Evolutionary conservation across 2,888 invertebrate genomes (phyloP), one percentile per base, ranked within the genome.

Genomic region (Drosophila helvetica): DNA sequence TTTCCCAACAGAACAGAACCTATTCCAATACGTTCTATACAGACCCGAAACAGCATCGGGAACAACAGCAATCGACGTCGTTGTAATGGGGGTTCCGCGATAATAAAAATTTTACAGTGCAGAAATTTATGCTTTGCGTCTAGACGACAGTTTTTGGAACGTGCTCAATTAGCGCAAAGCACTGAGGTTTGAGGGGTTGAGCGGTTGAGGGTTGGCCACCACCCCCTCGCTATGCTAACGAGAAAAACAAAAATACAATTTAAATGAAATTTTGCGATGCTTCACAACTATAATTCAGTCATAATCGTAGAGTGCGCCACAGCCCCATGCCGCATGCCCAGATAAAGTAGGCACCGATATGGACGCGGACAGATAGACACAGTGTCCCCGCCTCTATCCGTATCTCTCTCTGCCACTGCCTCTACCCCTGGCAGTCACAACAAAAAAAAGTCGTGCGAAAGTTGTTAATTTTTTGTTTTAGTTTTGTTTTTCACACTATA

Each of bases 71-170:
- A 76, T 63, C 62, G 56, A 33, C 54, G 56, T 56, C 52, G 48
- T 57, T 81, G 68, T 78, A 79, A 79, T 77, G 59, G 54, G 61
- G 78, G 67, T 86, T 83, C 81, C 86, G 83, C 79, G 48, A 73
- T 80, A 84, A 75, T 71, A 82, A 77, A 84, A 84, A 78, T 76
- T 74, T 65, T 77, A 79, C 66, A 80, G 68, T 87, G 77, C 80
- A 82, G 75, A 85, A 62, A 80, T 82, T 84, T 78, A 84, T 86
- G 81, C 78, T 80, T 84, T 46, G 77, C 69, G 85, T 85, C 85
- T 85, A 85, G 85, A 85, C 85, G 87, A 85, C 80, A 87, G 65
- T 80, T 81, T 72, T 87, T 87, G 66, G 80, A 75, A 86, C 85
- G 85, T 85, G 85, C 86, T 87, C 78, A 87, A 83, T 86, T 87